A percentile compares a stretch with the other conserved stretches of the same genome.
Evolutionary conservation across 2,888 invertebrate species (phyloP).

Genomic region (Ichneumoninae sp.): DNA sequence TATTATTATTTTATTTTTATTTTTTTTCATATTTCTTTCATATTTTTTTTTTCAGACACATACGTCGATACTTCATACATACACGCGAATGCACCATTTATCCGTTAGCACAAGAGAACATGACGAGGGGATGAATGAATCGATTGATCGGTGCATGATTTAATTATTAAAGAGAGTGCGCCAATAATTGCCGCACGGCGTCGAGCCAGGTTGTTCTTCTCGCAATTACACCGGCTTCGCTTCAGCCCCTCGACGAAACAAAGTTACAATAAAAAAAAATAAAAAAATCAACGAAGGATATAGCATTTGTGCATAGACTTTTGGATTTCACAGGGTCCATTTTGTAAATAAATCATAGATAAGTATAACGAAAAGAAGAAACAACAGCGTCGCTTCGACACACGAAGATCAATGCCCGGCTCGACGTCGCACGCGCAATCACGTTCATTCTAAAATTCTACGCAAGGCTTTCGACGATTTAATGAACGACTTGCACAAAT

Average conservation of each 20-base stretch:
- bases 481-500: constrained; percentile 79
- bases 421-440: constrained; percentile 52
- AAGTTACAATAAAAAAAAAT: background rate
- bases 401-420: constrained; percentile 48
- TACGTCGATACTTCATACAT: constrained; percentile 76
- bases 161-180: constrained; percentile 82
- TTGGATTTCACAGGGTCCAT: constrained; percentile 41
- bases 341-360: background rate
- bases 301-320: constrained; percentile 43
- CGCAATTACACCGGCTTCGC: background rate
- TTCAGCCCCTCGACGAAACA: background rate
- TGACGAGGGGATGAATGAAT: constrained; percentile 75
- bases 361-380: constrained; percentile 20
- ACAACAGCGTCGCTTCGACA: background rate
- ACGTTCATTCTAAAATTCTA: constrained; percentile 77
- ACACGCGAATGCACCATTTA: constrained; percentile 74
- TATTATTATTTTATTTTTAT: constrained; percentile 13
- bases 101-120: constrained; percentile 72
- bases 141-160: constrained; percentile 82
- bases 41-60: constrained; percentile 71
- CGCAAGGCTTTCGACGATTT: constrained; percentile 79
- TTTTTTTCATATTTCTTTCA: constrained; percentile 58
- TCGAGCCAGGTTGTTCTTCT: constrained; percentile 51
- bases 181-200: constrained; percentile 71
- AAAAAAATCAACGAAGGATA: background rate